Conservation (phyloP, 2,113 vertebrate genomes). For the Callionymus lyra region DNA sequence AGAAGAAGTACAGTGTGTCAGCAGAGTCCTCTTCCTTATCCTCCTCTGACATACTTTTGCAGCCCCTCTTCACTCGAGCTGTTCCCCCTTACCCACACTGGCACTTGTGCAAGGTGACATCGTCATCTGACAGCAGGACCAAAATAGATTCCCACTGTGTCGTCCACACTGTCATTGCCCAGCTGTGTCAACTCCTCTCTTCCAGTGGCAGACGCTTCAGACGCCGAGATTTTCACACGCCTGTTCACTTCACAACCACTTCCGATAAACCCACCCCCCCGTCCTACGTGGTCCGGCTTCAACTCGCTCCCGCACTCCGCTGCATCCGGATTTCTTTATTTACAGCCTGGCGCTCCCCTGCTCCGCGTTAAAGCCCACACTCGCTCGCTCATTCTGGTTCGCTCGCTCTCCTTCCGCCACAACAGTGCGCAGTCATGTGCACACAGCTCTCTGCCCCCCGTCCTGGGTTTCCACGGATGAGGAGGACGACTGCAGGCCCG, state of each 20-base stretch:
- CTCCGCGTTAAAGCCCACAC: constrained; percentile 43
- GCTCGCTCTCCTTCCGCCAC: constrained; percentile 45
- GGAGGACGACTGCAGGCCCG: constrained; percentile 45
- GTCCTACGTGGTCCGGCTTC: too few relatives aligned
- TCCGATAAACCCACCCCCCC: too few relatives aligned
- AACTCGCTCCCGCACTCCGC: constrained; percentile 9
- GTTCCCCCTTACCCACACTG: constrained; percentile 44
- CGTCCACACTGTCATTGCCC: constrained; percentile 42
- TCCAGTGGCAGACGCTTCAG: constrained; percentile 15
- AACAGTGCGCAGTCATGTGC: constrained; percentile 53
- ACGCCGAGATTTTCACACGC: constrained; percentile 28
- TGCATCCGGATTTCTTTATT: constrained; percentile 37
- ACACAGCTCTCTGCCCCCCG: constrained; percentile 31
- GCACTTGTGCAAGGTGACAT: constrained; percentile 54
- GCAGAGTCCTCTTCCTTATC: constrained; percentile 64
- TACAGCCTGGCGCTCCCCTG: constrained; percentile 41
- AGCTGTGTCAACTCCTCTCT: constrained; percentile 50
- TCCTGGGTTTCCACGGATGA: constrained; percentile 35
- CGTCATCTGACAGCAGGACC: constrained; percentile 60
- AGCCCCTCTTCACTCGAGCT: constrained; percentile 54
- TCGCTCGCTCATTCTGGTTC: constrained; percentile 17
- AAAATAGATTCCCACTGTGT: constrained; percentile 63
- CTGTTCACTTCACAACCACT: too few relatives aligned
- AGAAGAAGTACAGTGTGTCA: constrained; percentile 70
- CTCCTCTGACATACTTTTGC: constrained; percentile 61